Evolutionary conservation across 2,888 invertebrate species (phyloP), one percentile per base, ranked within the genome.

Genomic region (Orthosia gothica): DNA sequence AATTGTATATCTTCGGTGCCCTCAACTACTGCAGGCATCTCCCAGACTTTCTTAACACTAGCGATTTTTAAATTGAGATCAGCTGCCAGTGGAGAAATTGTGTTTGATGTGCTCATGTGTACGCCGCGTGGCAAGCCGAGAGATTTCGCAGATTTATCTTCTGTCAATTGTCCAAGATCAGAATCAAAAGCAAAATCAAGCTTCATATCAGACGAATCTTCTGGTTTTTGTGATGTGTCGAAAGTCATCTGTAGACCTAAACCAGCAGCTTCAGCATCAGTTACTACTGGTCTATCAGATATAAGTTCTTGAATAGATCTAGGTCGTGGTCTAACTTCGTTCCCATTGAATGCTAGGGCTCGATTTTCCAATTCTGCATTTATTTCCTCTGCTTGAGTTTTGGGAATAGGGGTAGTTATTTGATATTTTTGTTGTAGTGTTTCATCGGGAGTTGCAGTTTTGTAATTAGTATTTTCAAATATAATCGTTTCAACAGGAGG

Each of bases 31-130:
- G 97, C 97, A 20, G 98, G 97, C 97, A 97, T 98, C 90, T 98
- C 98, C 98, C 98, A 98, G 23, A 98, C 98, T 89, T 98, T 98
- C 94, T 99, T 99, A 61, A 99, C 99, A 82, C 99, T 98, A 54
- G 99, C 99, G 88, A 99, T 99, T 96, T 99, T 99, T 95, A 98
- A 97, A 95, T 99, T 99, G 85, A 99, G 97, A 94, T 99, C 99
- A 55, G 99, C 99, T 55, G 99, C 98, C 82, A 98, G 97, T 23
- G 98, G 98, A 16, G 98, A 98, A 87, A 98, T 98, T 15, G 98
- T 97, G 87, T 97, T 98, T 70, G 98, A 97, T 40, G 97, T 97
- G 63, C 97, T 97, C 90, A 97, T 97, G 81, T 96, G 96, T 84
- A 97, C 96, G 81, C 97, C 97, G 85, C 98, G 97, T n/a, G 97